Base-by-base conservation (phyloP, 2,797 vertebrate species). In the Alcedo atthis region DNA sequence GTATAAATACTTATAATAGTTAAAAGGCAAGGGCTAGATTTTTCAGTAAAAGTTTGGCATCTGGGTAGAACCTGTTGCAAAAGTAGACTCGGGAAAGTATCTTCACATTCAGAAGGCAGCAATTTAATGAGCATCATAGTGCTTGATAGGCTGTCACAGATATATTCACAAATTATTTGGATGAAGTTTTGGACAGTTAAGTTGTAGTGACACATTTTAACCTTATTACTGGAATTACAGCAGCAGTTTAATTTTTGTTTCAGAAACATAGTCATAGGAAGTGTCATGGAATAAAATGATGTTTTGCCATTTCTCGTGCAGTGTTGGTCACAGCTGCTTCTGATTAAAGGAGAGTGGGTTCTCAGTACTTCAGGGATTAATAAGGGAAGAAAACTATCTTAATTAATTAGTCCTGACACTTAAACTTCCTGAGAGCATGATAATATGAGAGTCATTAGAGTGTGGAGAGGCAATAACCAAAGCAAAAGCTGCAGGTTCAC, bases 391-490 rank as follows among this genome's bases (percentile, higher is more conserved):
- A 94, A 90, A 92, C 66, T 51, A 76, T 86, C 75, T 66, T 78
- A 85, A 91, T 92, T 92, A 95, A 95, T 93, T 95, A 90, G 32
- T 19, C 62, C 61, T 89, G 95, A 82, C 77, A 89, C 92, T 90
- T 95, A 85, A 90, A 62, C 89, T 96, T 96, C 87, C 92, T 91
- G 90, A 91, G 70, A 93, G 54, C 66, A 82, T 33, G 74, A 75
- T 85, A 54, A 68, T 66, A 62, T 21, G 79, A 83, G 68, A 89
- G 73, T 90, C 69, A 66, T 87, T 78, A 87, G 79, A 89, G 51
- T 22, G 51, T 35, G 55, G 57, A 71, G 48, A 83, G 43, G 37
- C 40, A 69, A 57, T 58, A 35, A 35, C 0, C 5, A 62, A 64
- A 85, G 82, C 66, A 79, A n/a, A 85, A 95, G 81, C 78, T 81